Base-by-base conservation (phyloP, 2,888 invertebrate genomes). In the Drosophila fulvimacula region DNA sequence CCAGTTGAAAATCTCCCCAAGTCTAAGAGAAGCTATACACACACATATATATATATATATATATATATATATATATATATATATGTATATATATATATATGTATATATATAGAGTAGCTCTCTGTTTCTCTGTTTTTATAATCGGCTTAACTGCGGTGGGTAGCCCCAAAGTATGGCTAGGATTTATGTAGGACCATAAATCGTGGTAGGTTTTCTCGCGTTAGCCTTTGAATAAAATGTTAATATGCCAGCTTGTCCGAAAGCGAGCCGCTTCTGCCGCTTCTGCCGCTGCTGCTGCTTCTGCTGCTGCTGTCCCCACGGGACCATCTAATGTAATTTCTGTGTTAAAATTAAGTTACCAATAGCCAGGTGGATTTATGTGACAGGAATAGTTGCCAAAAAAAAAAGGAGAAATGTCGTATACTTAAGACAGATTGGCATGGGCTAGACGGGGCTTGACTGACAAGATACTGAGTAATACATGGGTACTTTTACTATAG, bases 91-190 rank as follows among this genome's bases (percentile, higher is more conserved):
- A 55, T 64, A 76, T 64, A 63, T 13, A 21, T 3, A n/a, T 9
- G 13, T 30, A 56, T 64, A 70, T 49, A 74, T 56, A 73, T 58
- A 67, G 66, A 36, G 58, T 21, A 13, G 27, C 48, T 63, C 53
- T 69, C 71, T 55, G 71, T 44, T 51, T 64, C 63, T 34, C 30
- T 9, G 32, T 51, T 53, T 86, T 88, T 77, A 79, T 90, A 90
- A 90, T 82, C 89, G 76, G 89, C 81, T 90, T 90, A 90, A 87
- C 90, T 90, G 89, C 81, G 89, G 89, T 90, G 85, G 89, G 89
- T 88, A 88, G 83, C 64, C 81, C 55, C 44, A 73, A 70, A 82
- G 85, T 78, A 88, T 84, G 73, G 65, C 70, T 78, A 74, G 73
- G 86, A 84, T 88, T 88, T 84, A 88, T 84, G 84, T 84, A 79